These are phyloP conservation scores for Polypedilum pembai DNA, from an alignment of 1,140 invertebrate species.

Conservation along the genomic window DNA sequence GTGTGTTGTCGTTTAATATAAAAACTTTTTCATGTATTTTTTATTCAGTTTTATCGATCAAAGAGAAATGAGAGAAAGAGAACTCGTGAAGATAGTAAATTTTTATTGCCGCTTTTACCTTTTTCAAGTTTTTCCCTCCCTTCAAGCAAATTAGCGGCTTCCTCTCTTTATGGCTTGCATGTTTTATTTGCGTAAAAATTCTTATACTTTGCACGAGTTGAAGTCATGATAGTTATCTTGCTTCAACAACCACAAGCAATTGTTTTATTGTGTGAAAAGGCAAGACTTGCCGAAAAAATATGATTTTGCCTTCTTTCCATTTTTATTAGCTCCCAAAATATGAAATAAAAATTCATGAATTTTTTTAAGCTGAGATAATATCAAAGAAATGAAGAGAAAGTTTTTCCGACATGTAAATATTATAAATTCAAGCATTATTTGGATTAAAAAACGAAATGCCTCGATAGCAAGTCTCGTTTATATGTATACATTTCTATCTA, in stretches of 20 bases:
- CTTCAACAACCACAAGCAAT: background rate
- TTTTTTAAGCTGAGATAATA: conserved; percentile 9
- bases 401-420: background rate
- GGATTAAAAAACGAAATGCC: background rate
- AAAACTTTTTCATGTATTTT: background rate
- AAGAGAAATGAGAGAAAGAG: background rate
- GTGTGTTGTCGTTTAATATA: background rate
- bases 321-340: background rate
- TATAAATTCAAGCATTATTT: background rate
- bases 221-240: background rate
- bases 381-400: background rate
- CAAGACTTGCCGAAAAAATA: conserved; percentile 12
- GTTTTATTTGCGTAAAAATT: conserved; percentile 18
- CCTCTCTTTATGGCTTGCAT: background rate
- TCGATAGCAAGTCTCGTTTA: no score
- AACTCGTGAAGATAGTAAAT: background rate
- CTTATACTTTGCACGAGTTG: background rate
- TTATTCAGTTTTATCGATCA: background rate
- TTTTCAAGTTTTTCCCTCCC: background rate
- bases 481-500: background rate
- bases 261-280: conserved; percentile 7
- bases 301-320: background rate
- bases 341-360: conserved; percentile 4
- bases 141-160: background rate
- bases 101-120: conserved; percentile 6